Evolutionary conservation across 2,888 invertebrate species (phyloP).

Genomic region (Hybos culiciformis): DNA sequence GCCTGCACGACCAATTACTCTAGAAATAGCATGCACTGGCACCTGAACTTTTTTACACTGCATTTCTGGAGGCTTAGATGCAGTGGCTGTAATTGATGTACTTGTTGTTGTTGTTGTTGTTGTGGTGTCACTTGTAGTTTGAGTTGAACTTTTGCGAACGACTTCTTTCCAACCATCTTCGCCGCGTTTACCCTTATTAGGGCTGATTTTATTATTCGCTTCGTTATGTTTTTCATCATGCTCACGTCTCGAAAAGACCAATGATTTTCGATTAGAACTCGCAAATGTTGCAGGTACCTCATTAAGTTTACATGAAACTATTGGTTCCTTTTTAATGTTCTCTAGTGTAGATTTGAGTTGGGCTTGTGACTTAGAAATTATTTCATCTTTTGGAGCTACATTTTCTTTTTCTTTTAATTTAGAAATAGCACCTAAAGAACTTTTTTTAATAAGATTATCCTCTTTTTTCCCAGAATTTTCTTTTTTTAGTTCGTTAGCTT

Average conservation of each 20-base stretch:
- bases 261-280: slow-evolving; percentile 29
- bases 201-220: slow-evolving; percentile 17
- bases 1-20: slow-evolving; percentile 94
- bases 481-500: no score
- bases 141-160: slow-evolving; percentile 63
- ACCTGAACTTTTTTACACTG: slow-evolving; percentile 86
- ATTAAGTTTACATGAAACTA: slow-evolving; percentile 8
- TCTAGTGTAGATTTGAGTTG: no score
- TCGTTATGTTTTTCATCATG: slow-evolving; percentile 46
- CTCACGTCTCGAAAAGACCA: slow-evolving; percentile 57
- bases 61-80: slow-evolving; percentile 26
- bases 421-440: no score
- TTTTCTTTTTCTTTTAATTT: no score
- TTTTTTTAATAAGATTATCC: no score
- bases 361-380: no score
- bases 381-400: no score
- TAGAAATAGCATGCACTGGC: slow-evolving; percentile 85
- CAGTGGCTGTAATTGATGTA: slow-evolving; percentile 19
- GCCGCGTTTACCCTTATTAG: slow-evolving; percentile 42
- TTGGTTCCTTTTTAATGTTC: no score
- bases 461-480: no score
- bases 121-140: slow-evolving; percentile 18
- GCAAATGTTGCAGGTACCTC: slow-evolving; percentile 1
- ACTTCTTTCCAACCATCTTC: slow-evolving; percentile 98
- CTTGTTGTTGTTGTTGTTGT: background rate